Evolutionary conservation across 2,888 invertebrate genomes (phyloP), one percentile per base, ranked within the genome.

Genomic region (Merodon equestris): DNA sequence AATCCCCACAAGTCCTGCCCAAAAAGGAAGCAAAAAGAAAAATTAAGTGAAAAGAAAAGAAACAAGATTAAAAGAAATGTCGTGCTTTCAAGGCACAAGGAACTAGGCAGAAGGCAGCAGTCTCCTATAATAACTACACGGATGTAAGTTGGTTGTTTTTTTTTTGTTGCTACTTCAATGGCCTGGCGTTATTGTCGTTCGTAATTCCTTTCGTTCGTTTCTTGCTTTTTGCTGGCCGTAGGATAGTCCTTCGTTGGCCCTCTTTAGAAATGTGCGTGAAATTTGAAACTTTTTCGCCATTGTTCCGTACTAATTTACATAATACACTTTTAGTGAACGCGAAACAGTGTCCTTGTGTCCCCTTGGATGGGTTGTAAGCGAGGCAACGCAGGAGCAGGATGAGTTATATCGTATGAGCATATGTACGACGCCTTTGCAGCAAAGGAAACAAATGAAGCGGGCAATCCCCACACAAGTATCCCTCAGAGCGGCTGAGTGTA

Each of bases 261-360:
- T 5, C 58, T 44, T 47, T 73, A n/a, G 50, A 70, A 79, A 74
- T 74, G 27, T 27, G 79, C 74, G 74, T 79, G 79, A 79, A 79
- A 79, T 79, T 74, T 68, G 79, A 79, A 63, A 79, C 79, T 74
- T 70, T 79, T 74, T 79, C 63, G 63, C 64, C 64, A 70, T 60
- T 74, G 63, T 58, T 36, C 79, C 64, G 68, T 15, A 79, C 74
- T 74, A 74, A 79, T 74, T 74, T 79, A 79, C 77, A 79, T 79
- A 79, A 79, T 79, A 74, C 70, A 74, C 74, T 74, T 74, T 64
- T 68, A 79, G 79, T 60, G 74, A 74, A 68, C 68, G 74, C 64
- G 68, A 56, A 79, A 50, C 50, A 58, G 47, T 74, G 79, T 58
- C 74, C 74, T 79, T 74, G 68, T 63, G 63, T 63, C 42, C 56